These are phyloP conservation scores for Chaetogeoica ovagalla DNA, from an alignment of 2,888 invertebrate species.

Conservation along the genomic window DNA sequence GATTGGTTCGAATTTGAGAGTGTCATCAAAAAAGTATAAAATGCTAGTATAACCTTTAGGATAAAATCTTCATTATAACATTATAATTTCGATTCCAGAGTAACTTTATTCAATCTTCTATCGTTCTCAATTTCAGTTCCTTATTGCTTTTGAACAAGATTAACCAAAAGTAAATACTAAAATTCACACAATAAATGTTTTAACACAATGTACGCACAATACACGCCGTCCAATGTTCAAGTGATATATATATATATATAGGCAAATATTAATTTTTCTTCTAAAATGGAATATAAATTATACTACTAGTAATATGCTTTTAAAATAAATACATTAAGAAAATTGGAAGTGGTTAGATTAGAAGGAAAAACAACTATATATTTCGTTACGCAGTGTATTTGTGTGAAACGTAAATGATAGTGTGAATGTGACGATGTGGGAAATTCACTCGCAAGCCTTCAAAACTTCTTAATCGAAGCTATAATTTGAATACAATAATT, in stretches of 20 bases:
- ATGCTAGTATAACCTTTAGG: background rate
- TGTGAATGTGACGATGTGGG: too few relatives aligned
- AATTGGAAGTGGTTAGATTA: background rate
- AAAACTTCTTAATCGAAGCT: too few relatives aligned
- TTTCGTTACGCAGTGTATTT: too few relatives aligned
- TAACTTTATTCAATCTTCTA: background rate
- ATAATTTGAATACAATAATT: too few relatives aligned
- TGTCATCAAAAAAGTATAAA: slow-evolving; percentile 7
- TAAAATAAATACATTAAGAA: background rate
- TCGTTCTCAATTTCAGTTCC: background rate
- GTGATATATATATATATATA: too few relatives aligned
- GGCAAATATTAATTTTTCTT: background rate
- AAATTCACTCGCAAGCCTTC: too few relatives aligned
- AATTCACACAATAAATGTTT: background rate
- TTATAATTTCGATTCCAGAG: background rate
- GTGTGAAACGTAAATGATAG: too few relatives aligned
- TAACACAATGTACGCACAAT: background rate
- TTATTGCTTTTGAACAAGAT: background rate
- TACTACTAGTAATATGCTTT: background rate
- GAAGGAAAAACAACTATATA: too few relatives aligned
- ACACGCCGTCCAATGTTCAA: too few relatives aligned
- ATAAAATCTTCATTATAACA: background rate
- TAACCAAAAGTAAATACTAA: background rate
- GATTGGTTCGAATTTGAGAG: background rate
- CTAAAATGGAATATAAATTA: background rate